A percentile compares a stretch with the other conserved stretches of the same genome.
These are phyloP conservation scores for Ianthella basta DNA, from an alignment of 37 sponge, comb jelly and placozoan species.

Conservation along the genomic window DNA sequence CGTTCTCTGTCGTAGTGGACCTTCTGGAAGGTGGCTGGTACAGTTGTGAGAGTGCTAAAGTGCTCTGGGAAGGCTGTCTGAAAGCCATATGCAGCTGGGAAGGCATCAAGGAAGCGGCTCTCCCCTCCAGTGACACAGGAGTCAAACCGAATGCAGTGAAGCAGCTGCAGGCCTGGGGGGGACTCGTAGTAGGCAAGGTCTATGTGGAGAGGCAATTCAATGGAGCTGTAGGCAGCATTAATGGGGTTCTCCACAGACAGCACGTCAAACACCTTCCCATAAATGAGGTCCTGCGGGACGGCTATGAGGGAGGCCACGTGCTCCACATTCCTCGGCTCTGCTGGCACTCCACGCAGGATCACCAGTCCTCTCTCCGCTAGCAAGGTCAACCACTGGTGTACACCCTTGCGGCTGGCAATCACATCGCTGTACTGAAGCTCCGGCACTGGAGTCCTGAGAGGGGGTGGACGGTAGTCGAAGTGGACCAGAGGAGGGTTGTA, in stretches of 20 bases:
- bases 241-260: slow-evolving; percentile 29
- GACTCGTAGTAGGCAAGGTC: slow-evolving; percentile 74
- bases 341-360: neutral
- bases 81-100: slow-evolving; percentile 63
- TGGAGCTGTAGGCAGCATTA: slow-evolving; percentile 61
- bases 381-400: slow-evolving; percentile 1
- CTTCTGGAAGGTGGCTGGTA: slow-evolving; percentile 81
- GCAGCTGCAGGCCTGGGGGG: slow-evolving; percentile 72
- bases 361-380: slow-evolving; percentile 18
- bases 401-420: too few relatives aligned
- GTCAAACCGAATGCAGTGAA: slow-evolving; percentile 78
- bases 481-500: neutral
- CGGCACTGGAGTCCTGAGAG: neutral
- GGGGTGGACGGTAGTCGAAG: neutral
- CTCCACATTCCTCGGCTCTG: neutral
- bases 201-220: slow-evolving; percentile 44
- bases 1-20: slow-evolving; percentile 54
- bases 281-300: neutral
- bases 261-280: slow-evolving; percentile 53
- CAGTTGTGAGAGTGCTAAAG: slow-evolving; percentile 51
- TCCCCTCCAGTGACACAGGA: slow-evolving; percentile 70
- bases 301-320: slow-evolving; percentile 1
- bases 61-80: slow-evolving; percentile 40
- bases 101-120: slow-evolving; percentile 57
- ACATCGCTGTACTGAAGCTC: slow-evolving; percentile 10